Evolutionary conservation across 2,888 invertebrate genomes (phyloP).

Genomic region (Erebia aethiops): DNA sequence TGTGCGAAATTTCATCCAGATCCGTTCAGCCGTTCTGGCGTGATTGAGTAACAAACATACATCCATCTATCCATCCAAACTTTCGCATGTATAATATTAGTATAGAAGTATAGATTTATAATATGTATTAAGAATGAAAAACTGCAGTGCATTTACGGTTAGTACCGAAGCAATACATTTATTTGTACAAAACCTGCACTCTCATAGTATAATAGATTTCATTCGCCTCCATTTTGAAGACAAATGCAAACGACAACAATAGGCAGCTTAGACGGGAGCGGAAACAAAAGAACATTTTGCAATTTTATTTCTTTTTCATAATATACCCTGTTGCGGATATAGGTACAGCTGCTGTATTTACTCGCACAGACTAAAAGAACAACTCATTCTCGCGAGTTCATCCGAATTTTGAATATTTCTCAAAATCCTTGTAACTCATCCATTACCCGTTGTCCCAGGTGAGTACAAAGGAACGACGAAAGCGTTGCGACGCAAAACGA

Average conservation of each 20-base stretch:
- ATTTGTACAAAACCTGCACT: conserved; percentile 2
- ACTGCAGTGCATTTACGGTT: not conserved
- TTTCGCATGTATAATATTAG: too few relatives aligned
- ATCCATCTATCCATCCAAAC: too few relatives aligned
- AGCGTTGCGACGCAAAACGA: not conserved
- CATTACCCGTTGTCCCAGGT: not conserved
- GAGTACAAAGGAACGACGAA: not conserved
- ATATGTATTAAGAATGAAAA: too few relatives aligned
- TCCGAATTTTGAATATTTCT: too few relatives aligned
- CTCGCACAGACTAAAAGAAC: not conserved
- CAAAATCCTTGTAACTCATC: too few relatives aligned
- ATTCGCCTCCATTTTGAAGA: conserved; percentile 8
- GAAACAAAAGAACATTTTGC: conserved; percentile 16
- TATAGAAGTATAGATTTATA: too few relatives aligned
- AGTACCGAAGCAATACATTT: not conserved
- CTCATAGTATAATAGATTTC: conserved; percentile 6
- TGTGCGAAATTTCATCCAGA: too few relatives aligned
- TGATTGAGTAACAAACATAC: too few relatives aligned
- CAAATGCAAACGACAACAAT: conserved; percentile 27
- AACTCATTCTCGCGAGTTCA: too few relatives aligned
- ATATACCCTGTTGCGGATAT: conserved; percentile 4
- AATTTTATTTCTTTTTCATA: conserved; percentile 8
- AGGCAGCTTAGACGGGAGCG: conserved; percentile 15
- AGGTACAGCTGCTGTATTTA: not conserved
- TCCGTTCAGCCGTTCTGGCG: too few relatives aligned